A percentile compares a stretch with the other conserved stretches of the same genome.
phyloP scores from a whole-genome alignment of 2,113 vertebrate species.

The Panthera uncia region DNA sequence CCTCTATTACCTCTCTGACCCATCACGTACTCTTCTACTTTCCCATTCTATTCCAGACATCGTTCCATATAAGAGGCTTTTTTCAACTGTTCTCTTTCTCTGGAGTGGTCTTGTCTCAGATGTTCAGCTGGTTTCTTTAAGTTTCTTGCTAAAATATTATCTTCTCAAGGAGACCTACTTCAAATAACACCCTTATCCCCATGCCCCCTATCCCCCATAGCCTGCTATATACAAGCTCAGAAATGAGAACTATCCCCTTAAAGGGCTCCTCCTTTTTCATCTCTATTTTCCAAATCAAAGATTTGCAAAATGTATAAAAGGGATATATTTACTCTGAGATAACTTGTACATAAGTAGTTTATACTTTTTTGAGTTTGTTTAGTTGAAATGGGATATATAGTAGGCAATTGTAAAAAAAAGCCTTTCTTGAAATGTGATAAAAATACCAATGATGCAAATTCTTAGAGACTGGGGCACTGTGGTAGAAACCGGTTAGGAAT shows the following conservation, averaged over 20 bases:
- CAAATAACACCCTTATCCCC: not conserved
- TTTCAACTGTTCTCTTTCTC: not conserved
- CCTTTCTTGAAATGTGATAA: not conserved
- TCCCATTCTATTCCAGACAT: not conserved
- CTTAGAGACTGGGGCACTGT: not conserved
- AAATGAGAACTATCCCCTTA: not conserved
- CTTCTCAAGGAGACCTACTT: not conserved
- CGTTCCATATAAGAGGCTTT: not conserved
- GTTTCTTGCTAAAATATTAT: not conserved
- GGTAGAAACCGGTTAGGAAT: not conserved
- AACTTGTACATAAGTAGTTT: not conserved
- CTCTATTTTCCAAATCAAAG: not conserved
- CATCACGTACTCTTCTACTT: not conserved
- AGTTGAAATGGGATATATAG: not conserved
- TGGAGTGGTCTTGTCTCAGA: not conserved
- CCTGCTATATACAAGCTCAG: not conserved
- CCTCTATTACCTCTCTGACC: not conserved
- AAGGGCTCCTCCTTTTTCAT: not conserved
- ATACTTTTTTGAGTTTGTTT: not conserved
- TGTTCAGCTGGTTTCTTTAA: not conserved
- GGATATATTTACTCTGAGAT: not conserved
- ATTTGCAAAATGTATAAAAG: not conserved
- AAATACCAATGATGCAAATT: not conserved
- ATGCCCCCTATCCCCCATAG: too few species aligned
- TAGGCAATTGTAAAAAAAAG: not conserved